phyloP scores from a whole-genome alignment of 2,113 vertebrate species.

The Apistogramma diplotaenia region DNA sequence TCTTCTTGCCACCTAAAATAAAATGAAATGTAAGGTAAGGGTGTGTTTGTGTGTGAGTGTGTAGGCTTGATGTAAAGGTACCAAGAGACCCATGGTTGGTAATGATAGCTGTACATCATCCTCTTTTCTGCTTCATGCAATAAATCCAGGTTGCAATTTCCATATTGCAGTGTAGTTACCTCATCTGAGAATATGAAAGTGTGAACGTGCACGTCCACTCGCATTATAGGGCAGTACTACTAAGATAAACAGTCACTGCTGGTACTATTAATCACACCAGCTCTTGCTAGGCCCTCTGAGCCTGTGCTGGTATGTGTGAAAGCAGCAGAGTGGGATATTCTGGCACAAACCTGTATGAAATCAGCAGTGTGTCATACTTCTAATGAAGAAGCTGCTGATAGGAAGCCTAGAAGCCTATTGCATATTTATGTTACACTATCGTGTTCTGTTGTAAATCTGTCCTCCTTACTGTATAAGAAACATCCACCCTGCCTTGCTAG shows the following conservation, averaged over 20 bases:
- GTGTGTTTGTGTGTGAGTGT: neutral
- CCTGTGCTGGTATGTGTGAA: slow-evolving; percentile 2
- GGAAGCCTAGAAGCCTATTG: neutral
- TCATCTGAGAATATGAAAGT: slow-evolving; percentile 20
- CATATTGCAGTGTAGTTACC: neutral
- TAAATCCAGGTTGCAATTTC: slow-evolving; percentile 20
- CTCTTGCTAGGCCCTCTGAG: neutral
- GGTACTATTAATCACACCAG: slow-evolving; percentile 44
- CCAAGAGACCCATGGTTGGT: neutral
- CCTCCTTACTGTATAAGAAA: neutral
- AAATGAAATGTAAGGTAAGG: neutral
- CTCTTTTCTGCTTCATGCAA: neutral
- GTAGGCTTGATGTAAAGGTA: neutral
- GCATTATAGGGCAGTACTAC: slow-evolving; percentile 7
- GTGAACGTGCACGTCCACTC: neutral
- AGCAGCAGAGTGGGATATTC: neutral
- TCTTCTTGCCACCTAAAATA: neutral
- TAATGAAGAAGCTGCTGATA: neutral
- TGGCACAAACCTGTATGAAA: slow-evolving; percentile 10
- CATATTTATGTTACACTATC: neutral
- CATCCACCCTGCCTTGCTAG: neutral
- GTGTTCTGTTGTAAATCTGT: neutral
- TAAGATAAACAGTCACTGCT: slow-evolving; percentile 32
- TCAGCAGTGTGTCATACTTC: neutral
- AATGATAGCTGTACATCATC: slow-evolving; percentile 16